A percentile compares a stretch with the other conserved stretches of the same genome.
These are phyloP conservation scores for Zaprionus kolodkinae DNA, from an alignment of 1,140 invertebrate species.

Conservation along the genomic window DNA sequence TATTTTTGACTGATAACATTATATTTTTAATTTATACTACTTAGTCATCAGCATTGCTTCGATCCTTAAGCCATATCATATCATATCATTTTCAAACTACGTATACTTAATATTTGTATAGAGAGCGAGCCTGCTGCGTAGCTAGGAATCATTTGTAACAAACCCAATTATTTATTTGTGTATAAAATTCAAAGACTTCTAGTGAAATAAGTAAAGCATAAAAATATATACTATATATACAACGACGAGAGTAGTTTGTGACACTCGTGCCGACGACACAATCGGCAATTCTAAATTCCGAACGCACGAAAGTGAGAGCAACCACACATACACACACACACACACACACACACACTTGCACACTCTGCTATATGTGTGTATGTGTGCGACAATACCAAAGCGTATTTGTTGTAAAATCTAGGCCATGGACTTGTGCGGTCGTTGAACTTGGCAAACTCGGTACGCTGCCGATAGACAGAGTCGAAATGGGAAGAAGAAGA, in stretches of 20 bases:
- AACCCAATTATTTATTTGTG: slow-evolving; percentile 71
- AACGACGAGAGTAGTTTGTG: background rate
- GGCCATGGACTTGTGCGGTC: slow-evolving; percentile 80
- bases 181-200: background rate
- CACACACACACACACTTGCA: slow-evolving; percentile 1
- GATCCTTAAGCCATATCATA: background rate
- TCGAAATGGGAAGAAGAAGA: background rate
- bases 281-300: background rate
- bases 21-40: too few relatives aligned
- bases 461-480: slow-evolving; percentile 21
- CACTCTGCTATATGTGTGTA: background rate
- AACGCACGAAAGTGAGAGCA: slow-evolving; percentile 75
- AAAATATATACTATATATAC: background rate
- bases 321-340: slow-evolving; percentile 18
- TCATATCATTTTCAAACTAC: background rate
- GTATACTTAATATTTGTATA: background rate
- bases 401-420: slow-evolving; percentile 74
- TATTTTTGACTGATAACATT: too few relatives aligned
- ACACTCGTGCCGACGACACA: background rate
- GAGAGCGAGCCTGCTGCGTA: background rate
- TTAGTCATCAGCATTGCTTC: background rate
- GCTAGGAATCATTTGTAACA: background rate
- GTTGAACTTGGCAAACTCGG: slow-evolving; percentile 75
- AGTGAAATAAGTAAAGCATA: slow-evolving; percentile 6
- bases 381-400: slow-evolving; percentile 14